These are phyloP conservation scores for Apogon talboti DNA, from an alignment of 2,797 vertebrate species.

Conservation along the genomic window DNA sequence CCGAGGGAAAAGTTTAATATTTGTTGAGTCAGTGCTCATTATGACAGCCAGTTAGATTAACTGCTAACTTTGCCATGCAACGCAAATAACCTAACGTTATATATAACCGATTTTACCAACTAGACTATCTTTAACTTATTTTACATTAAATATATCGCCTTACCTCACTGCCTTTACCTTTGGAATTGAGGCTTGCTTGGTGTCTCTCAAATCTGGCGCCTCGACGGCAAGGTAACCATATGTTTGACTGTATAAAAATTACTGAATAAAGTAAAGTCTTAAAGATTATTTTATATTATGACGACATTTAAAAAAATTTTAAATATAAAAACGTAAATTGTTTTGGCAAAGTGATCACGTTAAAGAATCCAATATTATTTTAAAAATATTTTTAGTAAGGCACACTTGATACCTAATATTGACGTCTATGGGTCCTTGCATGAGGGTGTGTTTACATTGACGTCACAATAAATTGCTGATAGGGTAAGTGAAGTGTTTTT, in stretches of 20 bases:
- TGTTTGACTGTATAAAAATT: conserved; percentile 40
- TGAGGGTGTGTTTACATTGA: conserved; percentile 74
- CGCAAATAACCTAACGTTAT: no score
- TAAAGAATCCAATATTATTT: accelerated
- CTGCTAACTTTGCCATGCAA: no score
- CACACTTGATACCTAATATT: conserved; percentile 54
- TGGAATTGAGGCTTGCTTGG: not conserved
- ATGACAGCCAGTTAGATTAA: no score
- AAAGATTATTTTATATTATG: accelerated
- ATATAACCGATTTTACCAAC: no score
- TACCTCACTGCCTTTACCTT: accelerated
- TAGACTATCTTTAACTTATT: not conserved
- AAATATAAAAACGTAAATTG: accelerated
- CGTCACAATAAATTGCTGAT: conserved; percentile 64
- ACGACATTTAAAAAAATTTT: accelerated
- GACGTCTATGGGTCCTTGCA: conserved; percentile 55
- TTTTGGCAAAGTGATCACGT: not conserved
- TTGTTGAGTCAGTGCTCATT: no score
- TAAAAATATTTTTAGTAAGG: conserved; percentile 38
- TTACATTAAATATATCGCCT: accelerated
- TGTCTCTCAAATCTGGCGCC: conserved; percentile 69
- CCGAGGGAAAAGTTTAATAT: no score
- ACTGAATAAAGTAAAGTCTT: accelerated
- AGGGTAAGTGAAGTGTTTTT: conserved; percentile 63
- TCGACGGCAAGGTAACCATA: conserved; percentile 24